A percentile compares a stretch with the other conserved stretches of the same genome.
Conservation (phyloP, 2,797 vertebrate genomes). For the Remorina albescens region DNA sequence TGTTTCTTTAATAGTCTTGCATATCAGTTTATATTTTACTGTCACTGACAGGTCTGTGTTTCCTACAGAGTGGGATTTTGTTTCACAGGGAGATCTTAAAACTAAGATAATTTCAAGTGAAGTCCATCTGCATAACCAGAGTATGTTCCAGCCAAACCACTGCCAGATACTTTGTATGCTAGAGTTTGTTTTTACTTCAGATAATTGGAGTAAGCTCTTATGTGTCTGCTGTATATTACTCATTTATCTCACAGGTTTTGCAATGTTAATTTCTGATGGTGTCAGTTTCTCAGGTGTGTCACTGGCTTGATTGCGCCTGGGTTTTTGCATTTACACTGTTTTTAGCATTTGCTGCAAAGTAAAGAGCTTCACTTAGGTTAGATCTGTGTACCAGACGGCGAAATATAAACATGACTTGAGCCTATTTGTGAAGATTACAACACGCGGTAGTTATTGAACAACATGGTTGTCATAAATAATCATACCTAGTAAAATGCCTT, state of each 20-base stretch:
- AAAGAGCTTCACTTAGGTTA: neutral
- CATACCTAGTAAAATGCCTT: constrained; percentile 14
- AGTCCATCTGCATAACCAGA: neutral
- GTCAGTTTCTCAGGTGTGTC: constrained; percentile 1
- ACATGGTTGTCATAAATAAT: constrained; percentile 1
- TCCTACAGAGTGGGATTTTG: neutral
- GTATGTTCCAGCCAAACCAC: neutral
- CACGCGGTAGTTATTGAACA: neutral
- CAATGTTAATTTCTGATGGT: no score
- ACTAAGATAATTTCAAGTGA: neutral
- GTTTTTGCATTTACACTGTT: neutral
- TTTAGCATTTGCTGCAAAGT: neutral
- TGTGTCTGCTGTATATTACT: constrained; percentile 10
- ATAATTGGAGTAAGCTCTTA: neutral
- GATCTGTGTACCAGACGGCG: neutral
- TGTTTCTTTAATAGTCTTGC: neutral
- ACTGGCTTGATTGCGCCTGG: neutral
- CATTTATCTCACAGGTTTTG: neutral
- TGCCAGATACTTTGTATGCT: constrained; percentile 11
- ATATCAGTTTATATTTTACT: neutral
- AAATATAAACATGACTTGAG: neutral
- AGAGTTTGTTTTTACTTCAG: constrained; percentile 25
- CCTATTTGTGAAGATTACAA: neutral
- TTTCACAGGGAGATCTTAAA: neutral
- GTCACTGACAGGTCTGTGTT: neutral